Evolutionary conservation across 64 coral and sea anemone species (phyloP).

Genomic region (Pocillopora damicornis): DNA sequence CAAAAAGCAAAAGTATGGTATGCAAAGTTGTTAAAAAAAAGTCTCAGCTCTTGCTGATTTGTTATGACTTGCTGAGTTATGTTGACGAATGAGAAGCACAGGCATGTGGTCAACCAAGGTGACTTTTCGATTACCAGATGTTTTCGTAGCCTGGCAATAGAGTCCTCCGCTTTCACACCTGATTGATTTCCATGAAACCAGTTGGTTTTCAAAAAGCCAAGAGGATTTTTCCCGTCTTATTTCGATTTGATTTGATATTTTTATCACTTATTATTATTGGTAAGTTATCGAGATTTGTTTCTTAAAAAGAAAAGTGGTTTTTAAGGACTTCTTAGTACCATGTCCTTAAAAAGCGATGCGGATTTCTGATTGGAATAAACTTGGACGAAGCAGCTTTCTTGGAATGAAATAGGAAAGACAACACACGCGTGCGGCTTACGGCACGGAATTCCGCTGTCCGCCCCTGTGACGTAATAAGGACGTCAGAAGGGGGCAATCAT

Average conservation of each 20-base stretch:
- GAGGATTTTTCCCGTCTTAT: neutral
- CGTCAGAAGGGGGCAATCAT: conserved; percentile 14
- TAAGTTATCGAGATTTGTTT: too few species aligned
- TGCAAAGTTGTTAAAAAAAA: neutral
- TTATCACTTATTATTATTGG: too few species aligned
- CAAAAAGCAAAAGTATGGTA: neutral
- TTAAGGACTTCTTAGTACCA: too few species aligned
- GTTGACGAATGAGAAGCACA: neutral
- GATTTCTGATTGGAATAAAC: too few species aligned
- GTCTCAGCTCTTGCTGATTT: neutral
- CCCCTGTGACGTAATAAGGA: neutral
- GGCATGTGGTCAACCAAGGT: neutral
- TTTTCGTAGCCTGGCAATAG: neutral
- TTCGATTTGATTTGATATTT: neutral
- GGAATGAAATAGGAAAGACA: neutral
- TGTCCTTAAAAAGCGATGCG: too few species aligned
- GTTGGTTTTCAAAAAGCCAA: neutral
- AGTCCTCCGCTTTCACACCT: neutral
- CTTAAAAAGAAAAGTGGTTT: too few species aligned
- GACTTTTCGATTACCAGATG: neutral
- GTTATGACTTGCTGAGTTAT: neutral
- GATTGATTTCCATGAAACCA: neutral
- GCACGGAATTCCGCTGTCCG: neutral
- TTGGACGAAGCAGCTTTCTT: too few species aligned
- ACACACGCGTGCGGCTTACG: neutral